phyloP scores from a whole-genome alignment of 2,797 vertebrate genomes.

The Rhinella marina region DNA sequence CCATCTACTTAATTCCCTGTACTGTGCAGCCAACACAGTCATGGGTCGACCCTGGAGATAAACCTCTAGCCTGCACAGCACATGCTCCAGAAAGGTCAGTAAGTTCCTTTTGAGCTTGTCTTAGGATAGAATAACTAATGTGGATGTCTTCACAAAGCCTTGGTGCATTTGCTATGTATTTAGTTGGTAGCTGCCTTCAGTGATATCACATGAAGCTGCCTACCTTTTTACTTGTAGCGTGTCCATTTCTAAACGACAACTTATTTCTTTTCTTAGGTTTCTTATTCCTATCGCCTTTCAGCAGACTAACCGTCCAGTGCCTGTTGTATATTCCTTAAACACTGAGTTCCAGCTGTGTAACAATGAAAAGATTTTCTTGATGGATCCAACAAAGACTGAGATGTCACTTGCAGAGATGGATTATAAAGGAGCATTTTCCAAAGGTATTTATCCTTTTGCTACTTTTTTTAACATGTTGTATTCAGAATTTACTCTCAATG shows the following conservation, averaged over 20 bases:
- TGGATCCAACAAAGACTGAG: constrained; percentile 86
- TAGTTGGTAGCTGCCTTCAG: not conserved
- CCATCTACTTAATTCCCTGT: constrained; percentile 90
- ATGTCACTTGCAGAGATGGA: constrained; percentile 96
- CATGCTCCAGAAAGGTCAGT: constrained; percentile 91
- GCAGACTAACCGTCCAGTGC: constrained; percentile 95
- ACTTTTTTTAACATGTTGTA: not conserved
- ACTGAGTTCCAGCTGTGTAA: constrained; percentile 98
- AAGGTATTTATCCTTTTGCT: constrained; percentile 78
- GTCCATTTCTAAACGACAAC: not conserved
- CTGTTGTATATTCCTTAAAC: constrained; percentile 94
- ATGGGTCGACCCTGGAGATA: constrained; percentile 91
- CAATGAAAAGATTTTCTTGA: constrained; percentile 94
- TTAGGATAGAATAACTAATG: not conserved
- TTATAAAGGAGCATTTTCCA: constrained; percentile 97
- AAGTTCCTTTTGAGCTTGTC: not conserved
- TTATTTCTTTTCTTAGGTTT: constrained; percentile 76
- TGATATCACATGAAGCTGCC: not conserved
- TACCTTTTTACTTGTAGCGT: not conserved
- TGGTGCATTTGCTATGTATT: not conserved
- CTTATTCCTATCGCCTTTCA: constrained; percentile 97
- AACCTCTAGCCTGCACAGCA: constrained; percentile 92
- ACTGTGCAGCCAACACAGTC: constrained; percentile 96
- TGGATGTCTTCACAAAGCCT: not conserved
- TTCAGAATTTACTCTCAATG: no score